These are phyloP conservation scores for Solenopsis fugax DNA, from an alignment of 1,140 invertebrate species.

Conservation along the genomic window DNA sequence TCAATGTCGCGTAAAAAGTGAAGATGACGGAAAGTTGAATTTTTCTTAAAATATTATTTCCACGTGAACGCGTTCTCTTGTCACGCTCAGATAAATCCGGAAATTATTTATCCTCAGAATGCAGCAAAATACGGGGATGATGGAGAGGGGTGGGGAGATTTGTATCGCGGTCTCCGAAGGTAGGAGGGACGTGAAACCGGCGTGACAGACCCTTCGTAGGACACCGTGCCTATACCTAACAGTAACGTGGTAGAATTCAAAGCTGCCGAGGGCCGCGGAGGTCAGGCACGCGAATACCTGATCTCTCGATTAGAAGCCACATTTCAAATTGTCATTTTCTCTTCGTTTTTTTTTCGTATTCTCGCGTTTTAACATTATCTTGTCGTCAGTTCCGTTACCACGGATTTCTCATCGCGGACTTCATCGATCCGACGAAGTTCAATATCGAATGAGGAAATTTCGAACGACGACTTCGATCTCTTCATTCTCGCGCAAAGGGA, in stretches of 20 bases:
- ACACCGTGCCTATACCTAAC: conserved; percentile 71
- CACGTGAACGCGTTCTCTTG: neutral
- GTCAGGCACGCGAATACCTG: conserved; percentile 59
- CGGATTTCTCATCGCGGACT: neutral
- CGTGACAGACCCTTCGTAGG: conserved; percentile 80
- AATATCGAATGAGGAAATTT: conserved; percentile 23
- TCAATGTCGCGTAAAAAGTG: neutral
- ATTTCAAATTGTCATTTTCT: neutral
- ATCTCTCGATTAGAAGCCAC: conserved; percentile 41
- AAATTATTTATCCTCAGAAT: conserved; percentile 66
- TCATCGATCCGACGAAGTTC: conserved; percentile 1
- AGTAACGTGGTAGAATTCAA: conserved; percentile 72
- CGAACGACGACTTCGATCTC: neutral
- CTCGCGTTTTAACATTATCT: neutral
- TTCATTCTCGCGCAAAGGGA: neutral
- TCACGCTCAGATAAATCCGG: conserved; percentile 11
- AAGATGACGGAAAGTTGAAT: neutral
- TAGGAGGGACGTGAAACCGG: conserved; percentile 73
- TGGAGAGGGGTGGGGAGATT: conserved; percentile 58
- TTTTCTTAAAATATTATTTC: conserved; percentile 10
- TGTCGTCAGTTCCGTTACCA: too few species aligned
- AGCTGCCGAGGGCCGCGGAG: conserved; percentile 36
- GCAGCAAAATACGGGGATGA: conserved; percentile 41
- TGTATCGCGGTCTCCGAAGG: conserved; percentile 62
- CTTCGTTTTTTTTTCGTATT: neutral